These are phyloP conservation scores for Brachycybe producta DNA, from an alignment of 2,888 invertebrate genomes.

Conservation along the genomic window DNA sequence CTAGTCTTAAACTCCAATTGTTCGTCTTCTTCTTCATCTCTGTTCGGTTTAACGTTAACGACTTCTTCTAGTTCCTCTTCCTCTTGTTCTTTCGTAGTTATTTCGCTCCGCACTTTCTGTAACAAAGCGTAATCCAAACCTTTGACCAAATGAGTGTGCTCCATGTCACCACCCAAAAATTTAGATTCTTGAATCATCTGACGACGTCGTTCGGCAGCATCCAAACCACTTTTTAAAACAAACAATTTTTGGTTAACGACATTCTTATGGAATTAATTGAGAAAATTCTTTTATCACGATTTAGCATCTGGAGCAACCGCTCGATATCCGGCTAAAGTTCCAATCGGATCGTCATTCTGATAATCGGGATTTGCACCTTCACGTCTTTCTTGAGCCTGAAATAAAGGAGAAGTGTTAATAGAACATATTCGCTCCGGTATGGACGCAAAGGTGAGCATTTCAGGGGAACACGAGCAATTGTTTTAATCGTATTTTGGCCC, in stretches of 20 bases:
- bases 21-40: slow-evolving; percentile 46
- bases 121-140: slow-evolving; percentile 83
- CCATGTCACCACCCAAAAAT: slow-evolving; percentile 99
- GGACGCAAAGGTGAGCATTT: no score
- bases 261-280: not conserved
- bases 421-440: no score
- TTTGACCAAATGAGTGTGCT: slow-evolving; percentile 99
- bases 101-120: slow-evolving; percentile 89
- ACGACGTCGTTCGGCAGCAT: slow-evolving; percentile 84
- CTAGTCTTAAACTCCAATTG: slow-evolving; percentile 71
- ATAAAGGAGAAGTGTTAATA: slow-evolving; percentile 1
- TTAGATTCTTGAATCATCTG: slow-evolving; percentile 97
- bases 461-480: no score
- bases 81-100: slow-evolving; percentile 61
- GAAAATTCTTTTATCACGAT: slow-evolving; percentile 44
- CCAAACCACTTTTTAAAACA: slow-evolving; percentile 40
- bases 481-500: not conserved
- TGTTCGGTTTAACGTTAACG: slow-evolving; percentile 41
- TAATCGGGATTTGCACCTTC: slow-evolving; percentile 68
- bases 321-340: slow-evolving; percentile 70
- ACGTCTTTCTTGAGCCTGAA: slow-evolving; percentile 64
- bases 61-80: slow-evolving; percentile 65
- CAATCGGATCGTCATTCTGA: slow-evolving; percentile 60
- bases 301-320: slow-evolving; percentile 95
- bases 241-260: slow-evolving; percentile 1